Evolutionary conservation across 2,113 vertebrate genomes (phyloP).

Genomic region (Synchiropus splendidus): DNA sequence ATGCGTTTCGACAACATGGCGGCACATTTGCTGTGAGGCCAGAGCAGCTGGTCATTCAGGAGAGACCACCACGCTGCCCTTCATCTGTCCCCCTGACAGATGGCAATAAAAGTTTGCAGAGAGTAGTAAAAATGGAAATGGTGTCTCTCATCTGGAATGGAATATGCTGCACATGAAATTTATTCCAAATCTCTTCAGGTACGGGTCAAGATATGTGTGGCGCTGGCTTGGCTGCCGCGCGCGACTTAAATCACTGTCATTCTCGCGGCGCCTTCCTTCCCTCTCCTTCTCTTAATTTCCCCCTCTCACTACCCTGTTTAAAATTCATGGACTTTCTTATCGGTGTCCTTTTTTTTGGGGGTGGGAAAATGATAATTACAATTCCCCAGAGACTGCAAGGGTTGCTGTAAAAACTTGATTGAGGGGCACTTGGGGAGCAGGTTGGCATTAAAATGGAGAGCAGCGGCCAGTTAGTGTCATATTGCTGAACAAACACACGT

Average conservation of each 20-base stretch:
- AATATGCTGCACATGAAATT: constrained; percentile 56
- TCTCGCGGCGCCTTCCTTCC: constrained; percentile 16
- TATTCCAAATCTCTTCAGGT: constrained; percentile 59
- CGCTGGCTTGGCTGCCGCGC: constrained; percentile 15
- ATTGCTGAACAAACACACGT: too few species aligned
- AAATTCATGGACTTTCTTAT: constrained; percentile 94
- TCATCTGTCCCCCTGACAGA: constrained; percentile 56
- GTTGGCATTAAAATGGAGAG: constrained; percentile 28
- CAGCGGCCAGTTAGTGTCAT: too few species aligned
- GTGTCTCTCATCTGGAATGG: constrained; percentile 53
- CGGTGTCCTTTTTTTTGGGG: constrained; percentile 52
- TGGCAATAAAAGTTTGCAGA: constrained; percentile 65
- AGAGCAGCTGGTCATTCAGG: background rate
- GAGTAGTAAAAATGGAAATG: constrained; percentile 70
- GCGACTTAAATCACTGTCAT: constrained; percentile 42
- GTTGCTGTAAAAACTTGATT: constrained; percentile 71
- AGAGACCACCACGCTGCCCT: constrained; percentile 49
- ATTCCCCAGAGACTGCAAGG: constrained; percentile 61
- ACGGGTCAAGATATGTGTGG: constrained; percentile 30
- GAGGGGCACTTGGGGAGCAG: constrained; percentile 66
- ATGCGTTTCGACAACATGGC: too few species aligned
- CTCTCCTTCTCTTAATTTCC: constrained; percentile 45
- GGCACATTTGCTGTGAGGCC: background rate
- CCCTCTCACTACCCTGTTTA: constrained; percentile 66
- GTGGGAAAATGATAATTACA: constrained; percentile 57